Percentiles rank a stretch among this genome's conserved stretches.
phyloP scores from a whole-genome alignment of 1,140 invertebrate species.

The Trialeurodes vaporariorum region DNA sequence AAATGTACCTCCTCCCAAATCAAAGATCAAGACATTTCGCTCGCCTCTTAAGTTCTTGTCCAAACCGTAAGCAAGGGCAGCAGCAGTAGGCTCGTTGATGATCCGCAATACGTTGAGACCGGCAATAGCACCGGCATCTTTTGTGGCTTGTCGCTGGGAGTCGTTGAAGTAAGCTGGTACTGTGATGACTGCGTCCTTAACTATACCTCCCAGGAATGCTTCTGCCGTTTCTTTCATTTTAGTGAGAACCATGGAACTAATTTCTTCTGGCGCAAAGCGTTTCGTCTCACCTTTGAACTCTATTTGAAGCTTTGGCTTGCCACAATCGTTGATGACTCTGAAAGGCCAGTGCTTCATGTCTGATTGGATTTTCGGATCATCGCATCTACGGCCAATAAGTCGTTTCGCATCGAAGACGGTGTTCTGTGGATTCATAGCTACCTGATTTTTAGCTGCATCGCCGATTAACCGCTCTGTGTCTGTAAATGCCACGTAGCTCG shows the following conservation, averaged over 20 bases:
- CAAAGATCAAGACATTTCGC: slow-evolving; percentile 54
- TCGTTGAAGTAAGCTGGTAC: too few relatives aligned
- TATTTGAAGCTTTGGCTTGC: too few relatives aligned
- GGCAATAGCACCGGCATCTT: too few relatives aligned
- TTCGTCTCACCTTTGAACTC: too few relatives aligned
- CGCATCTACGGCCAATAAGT: slow-evolving; percentile 43
- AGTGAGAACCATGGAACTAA: too few relatives aligned
- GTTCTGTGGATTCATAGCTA: slow-evolving; percentile 73
- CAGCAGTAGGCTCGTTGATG: slow-evolving; percentile 69
- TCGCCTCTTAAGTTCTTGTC: slow-evolving; percentile 71
- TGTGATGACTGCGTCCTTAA: slow-evolving; percentile 53
- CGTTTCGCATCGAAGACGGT: too few relatives aligned
- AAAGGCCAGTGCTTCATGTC: slow-evolving; percentile 59
- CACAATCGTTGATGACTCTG: too few relatives aligned
- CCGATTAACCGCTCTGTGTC: slow-evolving; percentile 64
- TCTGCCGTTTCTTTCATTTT: too few relatives aligned
- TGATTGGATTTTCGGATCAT: slow-evolving; percentile 53
- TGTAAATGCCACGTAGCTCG: slow-evolving; percentile 79
- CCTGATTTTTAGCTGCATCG: slow-evolving; percentile 40
- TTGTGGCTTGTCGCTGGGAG: too few relatives aligned
- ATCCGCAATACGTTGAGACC: slow-evolving; percentile 72
- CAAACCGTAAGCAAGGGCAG: slow-evolving; percentile 69
- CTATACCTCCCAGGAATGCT: slow-evolving; percentile 40
- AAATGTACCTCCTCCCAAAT: slow-evolving; percentile 60
- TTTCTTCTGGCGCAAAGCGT: too few relatives aligned